Conservation (phyloP, 2,797 vertebrate genomes). For the Dromococcyx pavoninus region DNA sequence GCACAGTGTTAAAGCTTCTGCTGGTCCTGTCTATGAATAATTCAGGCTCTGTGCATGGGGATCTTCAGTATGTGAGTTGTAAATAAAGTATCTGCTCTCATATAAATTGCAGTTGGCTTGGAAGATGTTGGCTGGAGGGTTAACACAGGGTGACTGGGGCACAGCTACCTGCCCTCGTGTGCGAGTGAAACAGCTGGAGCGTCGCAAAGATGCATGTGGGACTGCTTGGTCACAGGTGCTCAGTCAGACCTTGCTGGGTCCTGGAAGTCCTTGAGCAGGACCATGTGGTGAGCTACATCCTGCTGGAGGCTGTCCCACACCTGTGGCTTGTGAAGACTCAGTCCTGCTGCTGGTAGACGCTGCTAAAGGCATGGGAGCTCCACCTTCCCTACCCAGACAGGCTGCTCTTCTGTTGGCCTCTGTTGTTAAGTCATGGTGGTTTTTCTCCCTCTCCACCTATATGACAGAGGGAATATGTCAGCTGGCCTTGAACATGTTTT, state of each 20-base stretch:
- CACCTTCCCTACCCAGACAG: not conserved
- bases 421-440: not conserved
- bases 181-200: accelerated
- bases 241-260: not conserved
- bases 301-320: not conserved
- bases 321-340: not conserved
- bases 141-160: not conserved
- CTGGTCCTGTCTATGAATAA: not conserved
- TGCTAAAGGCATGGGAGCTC: not conserved
- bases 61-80: not conserved
- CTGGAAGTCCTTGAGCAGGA: not conserved
- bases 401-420: not conserved
- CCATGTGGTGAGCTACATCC: not conserved
- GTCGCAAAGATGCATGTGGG: accelerated
- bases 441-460: not conserved
- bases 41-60: not conserved
- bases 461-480: not conserved
- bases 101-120: not conserved
- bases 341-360: not conserved
- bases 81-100: not conserved
- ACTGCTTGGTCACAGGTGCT: not conserved
- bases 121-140: not conserved
- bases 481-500: not conserved
- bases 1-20: not conserved
- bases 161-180: not conserved